Conservation (phyloP, 2,113 vertebrate genomes). For the Phaethornis superciliosus region DNA sequence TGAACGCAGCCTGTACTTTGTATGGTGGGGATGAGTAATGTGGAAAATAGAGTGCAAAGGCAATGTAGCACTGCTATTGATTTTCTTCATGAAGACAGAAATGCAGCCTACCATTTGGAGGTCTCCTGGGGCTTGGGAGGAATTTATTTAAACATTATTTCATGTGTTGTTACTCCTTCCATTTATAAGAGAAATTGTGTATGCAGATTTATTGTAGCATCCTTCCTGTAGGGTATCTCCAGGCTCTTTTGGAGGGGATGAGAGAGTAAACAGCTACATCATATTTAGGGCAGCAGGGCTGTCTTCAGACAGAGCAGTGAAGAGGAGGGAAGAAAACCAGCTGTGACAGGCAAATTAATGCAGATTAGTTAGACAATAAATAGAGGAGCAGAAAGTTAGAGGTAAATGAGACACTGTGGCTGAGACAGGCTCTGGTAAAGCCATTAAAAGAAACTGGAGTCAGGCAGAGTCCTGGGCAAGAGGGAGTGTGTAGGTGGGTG, state of each 20-base stretch:
- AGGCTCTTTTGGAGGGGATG: background rate
- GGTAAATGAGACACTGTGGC: background rate
- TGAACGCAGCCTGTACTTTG: background rate
- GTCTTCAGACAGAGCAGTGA: background rate
- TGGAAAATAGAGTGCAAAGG: background rate
- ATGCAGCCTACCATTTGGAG: background rate
- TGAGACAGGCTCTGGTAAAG: background rate
- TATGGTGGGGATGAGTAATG: background rate
- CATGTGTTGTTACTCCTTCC: constrained; percentile 5
- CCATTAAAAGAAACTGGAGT: background rate
- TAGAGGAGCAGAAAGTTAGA: background rate
- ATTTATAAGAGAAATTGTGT: background rate
- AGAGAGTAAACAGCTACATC: background rate
- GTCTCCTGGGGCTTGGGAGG: background rate
- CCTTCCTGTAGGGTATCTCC: background rate
- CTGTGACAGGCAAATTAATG: constrained; percentile 6
- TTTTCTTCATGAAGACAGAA: constrained; percentile 29
- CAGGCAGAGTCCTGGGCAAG: background rate
- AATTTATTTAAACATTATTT: constrained; percentile 57
- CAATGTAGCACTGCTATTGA: background rate
- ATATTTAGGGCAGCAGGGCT: background rate
- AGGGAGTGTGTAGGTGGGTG: background rate
- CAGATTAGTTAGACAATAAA: background rate
- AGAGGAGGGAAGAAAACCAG: background rate
- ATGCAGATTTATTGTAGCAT: background rate